These are phyloP conservation scores for Dolichotis patagonum DNA, from an alignment of 2,113 vertebrate genomes.

Conservation along the genomic window DNA sequence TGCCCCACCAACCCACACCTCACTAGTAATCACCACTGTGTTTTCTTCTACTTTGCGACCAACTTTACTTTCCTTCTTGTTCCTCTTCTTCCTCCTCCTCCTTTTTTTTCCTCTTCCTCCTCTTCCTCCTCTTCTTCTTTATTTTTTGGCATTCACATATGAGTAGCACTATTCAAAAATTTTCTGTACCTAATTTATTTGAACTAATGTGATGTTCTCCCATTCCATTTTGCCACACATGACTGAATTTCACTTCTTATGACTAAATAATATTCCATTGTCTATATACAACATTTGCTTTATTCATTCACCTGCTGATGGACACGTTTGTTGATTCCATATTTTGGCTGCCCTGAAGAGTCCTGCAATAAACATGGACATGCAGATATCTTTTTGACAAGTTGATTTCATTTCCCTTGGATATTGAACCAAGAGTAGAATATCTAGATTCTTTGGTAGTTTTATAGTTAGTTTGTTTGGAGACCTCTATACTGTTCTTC, in stretches of 20 bases:
- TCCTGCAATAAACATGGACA: neutral
- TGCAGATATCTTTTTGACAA: neutral
- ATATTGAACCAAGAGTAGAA: neutral
- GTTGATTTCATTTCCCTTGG: neutral
- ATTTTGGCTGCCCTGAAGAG: neutral
- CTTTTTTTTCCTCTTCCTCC: too few species aligned
- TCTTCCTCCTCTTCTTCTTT: neutral
- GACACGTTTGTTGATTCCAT: neutral
- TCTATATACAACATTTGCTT: neutral
- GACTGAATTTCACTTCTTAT: neutral
- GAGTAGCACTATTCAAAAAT: too few species aligned
- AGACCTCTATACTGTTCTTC: neutral
- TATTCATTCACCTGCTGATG: neutral
- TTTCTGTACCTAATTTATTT: neutral
- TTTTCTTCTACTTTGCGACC: neutral
- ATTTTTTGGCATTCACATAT: neutral
- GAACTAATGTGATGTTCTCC: neutral
- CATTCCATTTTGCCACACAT: neutral
- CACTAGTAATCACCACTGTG: neutral
- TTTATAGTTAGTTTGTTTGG: neutral
- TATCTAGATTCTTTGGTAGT: neutral
- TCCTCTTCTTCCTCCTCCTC: neutral
- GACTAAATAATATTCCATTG: neutral
- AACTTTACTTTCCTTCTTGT: neutral
- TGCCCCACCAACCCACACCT: accelerated